These are phyloP conservation scores for Intellagama lesueurii DNA, from an alignment of 2,797 vertebrate genomes.

Conservation along the genomic window DNA sequence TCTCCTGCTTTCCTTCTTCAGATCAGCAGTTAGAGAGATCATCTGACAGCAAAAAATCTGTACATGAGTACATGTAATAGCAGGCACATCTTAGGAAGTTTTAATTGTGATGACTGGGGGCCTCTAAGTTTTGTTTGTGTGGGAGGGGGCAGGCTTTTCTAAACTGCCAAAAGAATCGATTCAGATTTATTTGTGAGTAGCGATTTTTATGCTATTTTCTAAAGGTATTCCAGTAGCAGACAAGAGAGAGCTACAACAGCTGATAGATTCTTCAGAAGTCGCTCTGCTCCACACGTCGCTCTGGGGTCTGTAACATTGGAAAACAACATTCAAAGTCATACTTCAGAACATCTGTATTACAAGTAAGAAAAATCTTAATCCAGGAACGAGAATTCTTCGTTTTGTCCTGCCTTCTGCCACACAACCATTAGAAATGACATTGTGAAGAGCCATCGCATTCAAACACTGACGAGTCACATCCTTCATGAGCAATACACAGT, in stretches of 20 bases:
- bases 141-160: too few species aligned
- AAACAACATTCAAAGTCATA: background rate
- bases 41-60: background rate
- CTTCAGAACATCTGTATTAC: background rate
- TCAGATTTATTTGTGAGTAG: background rate
- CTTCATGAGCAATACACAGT: background rate
- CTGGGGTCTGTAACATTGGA: conserved; percentile 29
- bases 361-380: background rate
- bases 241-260: background rate
- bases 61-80: background rate
- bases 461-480: background rate
- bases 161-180: background rate
- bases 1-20: background rate
- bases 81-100: background rate
- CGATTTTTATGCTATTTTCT: background rate
- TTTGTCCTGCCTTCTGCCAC: background rate
- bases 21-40: background rate
- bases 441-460: background rate
- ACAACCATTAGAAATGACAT: background rate
- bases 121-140: background rate
- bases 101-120: background rate
- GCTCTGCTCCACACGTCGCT: conserved; percentile 18
- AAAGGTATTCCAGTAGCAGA: conserved; percentile 30
- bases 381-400: too few species aligned
- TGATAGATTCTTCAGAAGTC: background rate